phyloP scores from a whole-genome alignment of 2,113 vertebrate species.

The Dicaeum eximium region DNA sequence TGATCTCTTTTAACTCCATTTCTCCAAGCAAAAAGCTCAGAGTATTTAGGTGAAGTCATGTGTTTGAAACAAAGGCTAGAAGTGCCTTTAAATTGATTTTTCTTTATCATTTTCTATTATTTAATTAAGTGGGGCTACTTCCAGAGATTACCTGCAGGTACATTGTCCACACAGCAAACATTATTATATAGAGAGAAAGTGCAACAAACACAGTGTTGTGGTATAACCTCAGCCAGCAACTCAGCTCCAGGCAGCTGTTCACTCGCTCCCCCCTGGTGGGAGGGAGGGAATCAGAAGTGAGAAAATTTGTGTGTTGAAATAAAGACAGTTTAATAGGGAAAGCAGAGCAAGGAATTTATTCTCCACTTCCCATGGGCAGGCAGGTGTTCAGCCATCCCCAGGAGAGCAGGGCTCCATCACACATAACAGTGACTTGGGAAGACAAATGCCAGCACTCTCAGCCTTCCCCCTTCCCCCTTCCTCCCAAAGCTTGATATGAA shows the following conservation, averaged over 20 bases:
- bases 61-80: not conserved
- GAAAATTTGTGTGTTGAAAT: not conserved
- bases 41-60: not conserved
- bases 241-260: not conserved
- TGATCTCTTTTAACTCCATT: not conserved
- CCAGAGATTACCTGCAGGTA: not conserved
- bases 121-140: not conserved
- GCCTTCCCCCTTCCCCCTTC: not conserved
- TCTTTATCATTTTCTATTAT: not conserved
- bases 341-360: not conserved
- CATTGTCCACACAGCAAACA: not conserved
- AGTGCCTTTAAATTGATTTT: not conserved
- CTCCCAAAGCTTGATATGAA: not conserved
- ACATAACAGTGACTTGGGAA: not conserved
- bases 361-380: not conserved
- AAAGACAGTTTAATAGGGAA: not conserved
- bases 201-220: not conserved
- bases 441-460: not conserved
- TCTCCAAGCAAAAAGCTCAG: not conserved
- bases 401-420: not conserved
- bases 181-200: fast-evolving
- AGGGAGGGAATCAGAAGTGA: not conserved
- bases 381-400: not conserved
- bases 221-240: not conserved
- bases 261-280: not conserved